phyloP scores from a whole-genome alignment of 2,888 invertebrate genomes.

The Protonemura montana region DNA sequence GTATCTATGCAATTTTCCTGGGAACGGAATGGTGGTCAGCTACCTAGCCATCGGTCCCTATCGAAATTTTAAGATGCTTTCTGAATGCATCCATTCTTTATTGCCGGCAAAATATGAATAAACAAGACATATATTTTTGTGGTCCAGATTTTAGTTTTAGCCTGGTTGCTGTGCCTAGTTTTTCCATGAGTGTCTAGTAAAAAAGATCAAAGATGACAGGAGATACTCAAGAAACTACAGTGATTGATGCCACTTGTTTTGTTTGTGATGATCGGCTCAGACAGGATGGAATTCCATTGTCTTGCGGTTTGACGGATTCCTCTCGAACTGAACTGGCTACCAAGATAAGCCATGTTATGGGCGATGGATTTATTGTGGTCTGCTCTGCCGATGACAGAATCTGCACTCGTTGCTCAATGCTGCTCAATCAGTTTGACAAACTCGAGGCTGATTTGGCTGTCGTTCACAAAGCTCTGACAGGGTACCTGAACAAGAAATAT shows the following conservation, averaged over 20 bases:
- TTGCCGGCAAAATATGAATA: too few species aligned
- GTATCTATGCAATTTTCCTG: too few species aligned
- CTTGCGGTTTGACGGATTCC: neutral
- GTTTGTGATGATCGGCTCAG: constrained; percentile 59
- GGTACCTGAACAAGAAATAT: constrained; percentile 53
- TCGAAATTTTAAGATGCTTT: too few species aligned
- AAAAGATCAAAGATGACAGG: too few species aligned
- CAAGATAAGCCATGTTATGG: constrained; percentile 62
- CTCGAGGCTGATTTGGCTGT: constrained; percentile 61
- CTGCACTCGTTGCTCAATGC: constrained; percentile 60
- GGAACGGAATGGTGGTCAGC: too few species aligned
- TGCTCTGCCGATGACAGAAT: constrained; percentile 61
- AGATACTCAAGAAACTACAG: neutral
- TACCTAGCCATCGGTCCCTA: too few species aligned
- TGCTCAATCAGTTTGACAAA: constrained; percentile 61
- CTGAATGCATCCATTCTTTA: too few species aligned
- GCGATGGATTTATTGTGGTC: constrained; percentile 61
- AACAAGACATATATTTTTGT: too few species aligned
- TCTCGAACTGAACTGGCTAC: constrained; percentile 61
- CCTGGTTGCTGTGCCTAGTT: too few species aligned
- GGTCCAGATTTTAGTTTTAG: too few species aligned
- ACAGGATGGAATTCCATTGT: constrained; percentile 52
- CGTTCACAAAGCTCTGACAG: constrained; percentile 53
- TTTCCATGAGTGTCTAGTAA: too few species aligned
- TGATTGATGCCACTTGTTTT: constrained; percentile 55